These are phyloP conservation scores for Nestor notabilis DNA, from an alignment of 2,113 vertebrate genomes.

Conservation along the genomic window DNA sequence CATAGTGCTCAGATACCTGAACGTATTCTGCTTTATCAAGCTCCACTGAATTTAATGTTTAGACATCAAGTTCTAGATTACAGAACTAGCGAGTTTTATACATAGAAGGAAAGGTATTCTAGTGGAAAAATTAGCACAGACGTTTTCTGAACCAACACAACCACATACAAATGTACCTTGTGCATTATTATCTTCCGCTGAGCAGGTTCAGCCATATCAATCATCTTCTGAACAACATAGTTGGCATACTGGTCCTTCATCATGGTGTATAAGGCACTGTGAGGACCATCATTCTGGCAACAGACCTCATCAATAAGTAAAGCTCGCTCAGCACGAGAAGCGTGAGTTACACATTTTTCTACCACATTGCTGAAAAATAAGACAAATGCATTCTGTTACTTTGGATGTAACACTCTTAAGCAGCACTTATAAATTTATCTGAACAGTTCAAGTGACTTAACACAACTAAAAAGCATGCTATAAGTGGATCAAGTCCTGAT, in stretches of 20 bases:
- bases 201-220: conserved; percentile 96
- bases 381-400: background rate
- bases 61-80: background rate
- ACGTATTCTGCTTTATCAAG: background rate
- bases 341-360: conserved; percentile 97
- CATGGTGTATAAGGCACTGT: conserved; percentile 99
- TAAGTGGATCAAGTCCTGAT: rapidly evolving
- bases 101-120: background rate
- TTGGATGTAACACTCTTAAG: background rate
- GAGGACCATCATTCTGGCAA: conserved; percentile 97
- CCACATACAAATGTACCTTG: conserved; percentile 80
- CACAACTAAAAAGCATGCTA: rapidly evolving
- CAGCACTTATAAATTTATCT: background rate
- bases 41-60: background rate
- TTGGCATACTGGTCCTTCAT: conserved; percentile 99
- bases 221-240: conserved; percentile 99
- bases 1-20: background rate
- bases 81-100: background rate
- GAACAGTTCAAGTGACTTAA: background rate
- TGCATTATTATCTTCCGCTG: conserved; percentile 99
- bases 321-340: conserved; percentile 94
- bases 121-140: background rate
- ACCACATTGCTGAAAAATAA: conserved; percentile 89
- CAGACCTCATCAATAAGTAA: conserved; percentile 96
- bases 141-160: background rate